These are phyloP conservation scores for Apis dorsata DNA, from an alignment of 1,140 invertebrate genomes.

Conservation along the genomic window DNA sequence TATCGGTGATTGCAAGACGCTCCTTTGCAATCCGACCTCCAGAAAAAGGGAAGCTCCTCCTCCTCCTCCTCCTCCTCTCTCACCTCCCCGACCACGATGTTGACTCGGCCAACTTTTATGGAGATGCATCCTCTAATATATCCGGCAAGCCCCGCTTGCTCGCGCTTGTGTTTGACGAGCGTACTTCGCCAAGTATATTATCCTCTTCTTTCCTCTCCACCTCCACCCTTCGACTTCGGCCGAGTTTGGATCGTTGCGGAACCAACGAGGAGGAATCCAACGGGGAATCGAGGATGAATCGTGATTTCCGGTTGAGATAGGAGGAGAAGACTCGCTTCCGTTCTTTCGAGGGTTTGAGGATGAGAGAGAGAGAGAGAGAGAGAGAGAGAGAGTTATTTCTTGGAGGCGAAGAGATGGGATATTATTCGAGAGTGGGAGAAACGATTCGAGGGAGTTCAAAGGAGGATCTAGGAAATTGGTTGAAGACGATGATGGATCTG, in stretches of 20 bases:
- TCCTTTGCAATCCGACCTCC: slow-evolving; percentile 61
- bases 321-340: slow-evolving; percentile 8
- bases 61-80: background rate
- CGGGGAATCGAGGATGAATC: slow-evolving; percentile 72
- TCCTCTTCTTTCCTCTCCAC: slow-evolving; percentile 59
- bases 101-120: slow-evolving; percentile 80
- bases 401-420: background rate
- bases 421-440: slow-evolving; percentile 42
- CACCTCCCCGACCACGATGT: slow-evolving; percentile 62
- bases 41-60: slow-evolving; percentile 58
- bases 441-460: slow-evolving; percentile 40
- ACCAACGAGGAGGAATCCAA: background rate
- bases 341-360: background rate
- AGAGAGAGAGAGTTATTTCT: slow-evolving; percentile 38
- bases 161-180: slow-evolving; percentile 80
- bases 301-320: slow-evolving; percentile 69
- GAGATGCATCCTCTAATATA: slow-evolving; percentile 80
- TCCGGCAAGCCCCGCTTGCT: slow-evolving; percentile 76
- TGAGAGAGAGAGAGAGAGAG: slow-evolving; percentile 11
- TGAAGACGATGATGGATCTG: background rate
- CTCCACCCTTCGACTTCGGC: background rate
- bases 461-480: slow-evolving; percentile 1
- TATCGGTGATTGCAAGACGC: slow-evolving; percentile 80
- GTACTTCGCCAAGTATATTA: slow-evolving; percentile 80
- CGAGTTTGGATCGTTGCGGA: slow-evolving; percentile 12